Evolutionary conservation across 1,140 invertebrate genomes (phyloP).

Genomic region (Leptonema lineaticorne): DNA sequence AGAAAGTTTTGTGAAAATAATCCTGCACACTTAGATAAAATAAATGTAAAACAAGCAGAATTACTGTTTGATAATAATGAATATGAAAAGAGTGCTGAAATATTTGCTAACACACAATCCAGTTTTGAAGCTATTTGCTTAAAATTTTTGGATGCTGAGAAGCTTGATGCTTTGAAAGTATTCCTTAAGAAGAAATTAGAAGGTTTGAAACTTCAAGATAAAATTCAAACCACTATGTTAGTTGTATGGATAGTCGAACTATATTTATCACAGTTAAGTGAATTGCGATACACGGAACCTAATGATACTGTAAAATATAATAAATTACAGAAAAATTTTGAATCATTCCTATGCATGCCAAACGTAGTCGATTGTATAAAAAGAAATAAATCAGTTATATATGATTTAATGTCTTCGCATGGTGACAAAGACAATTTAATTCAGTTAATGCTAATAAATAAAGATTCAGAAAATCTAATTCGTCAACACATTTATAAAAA

Average conservation of each 20-base stretch:
- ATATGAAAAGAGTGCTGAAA: conserved; percentile 81
- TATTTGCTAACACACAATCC: conserved; percentile 86
- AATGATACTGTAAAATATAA: conserved; percentile 59
- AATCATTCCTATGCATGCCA: conserved; percentile 66
- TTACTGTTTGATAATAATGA: conserved; percentile 77
- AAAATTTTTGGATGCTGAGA: conserved; percentile 83
- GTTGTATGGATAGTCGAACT: conserved; percentile 93
- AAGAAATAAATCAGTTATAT: conserved; percentile 79
- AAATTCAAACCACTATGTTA: conserved; percentile 86
- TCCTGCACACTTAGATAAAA: conserved; percentile 77
- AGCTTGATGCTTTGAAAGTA: conserved; percentile 83
- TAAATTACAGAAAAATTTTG: conserved; percentile 79
- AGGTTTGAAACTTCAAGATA: conserved; percentile 61
- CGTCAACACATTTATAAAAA: conserved; percentile 83
- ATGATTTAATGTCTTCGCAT: conserved; percentile 88
- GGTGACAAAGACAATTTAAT: conserved; percentile 89
- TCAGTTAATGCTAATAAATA: conserved; percentile 81
- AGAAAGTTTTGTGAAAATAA: conserved; percentile 79
- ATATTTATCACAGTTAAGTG: conserved; percentile 82
- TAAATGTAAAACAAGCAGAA: conserved; percentile 87
- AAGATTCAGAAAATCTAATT: conserved; percentile 90
- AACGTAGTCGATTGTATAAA: conserved; percentile 72
- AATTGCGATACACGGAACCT: conserved; percentile 59
- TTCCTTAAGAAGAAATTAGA: conserved; percentile 75
- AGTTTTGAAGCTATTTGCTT: conserved; percentile 93